Evolutionary conservation across 2,797 vertebrate genomes (phyloP), one percentile per base, ranked within the genome.

Genomic region (Ambastaia sidthimunki): DNA sequence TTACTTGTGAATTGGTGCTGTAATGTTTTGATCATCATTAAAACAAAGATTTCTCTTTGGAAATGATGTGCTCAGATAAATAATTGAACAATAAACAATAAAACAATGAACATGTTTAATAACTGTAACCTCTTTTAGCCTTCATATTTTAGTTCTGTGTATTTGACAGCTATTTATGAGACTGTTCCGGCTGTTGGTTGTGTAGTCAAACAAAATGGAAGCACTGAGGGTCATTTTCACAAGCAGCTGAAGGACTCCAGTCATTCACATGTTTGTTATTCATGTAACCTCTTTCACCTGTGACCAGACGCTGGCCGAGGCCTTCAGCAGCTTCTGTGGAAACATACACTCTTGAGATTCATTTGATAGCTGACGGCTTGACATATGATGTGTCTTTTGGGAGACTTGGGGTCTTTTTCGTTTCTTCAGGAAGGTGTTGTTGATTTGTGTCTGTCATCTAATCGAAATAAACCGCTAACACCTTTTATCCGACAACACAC

Each of bases 391-490:
- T 60, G 41, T 48, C 4, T 78, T 78, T 78, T 21, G 18, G 9
- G 28, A 70, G 12, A 41, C n/a, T 62, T 9, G 13, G 9, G 4
- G 1, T n/a, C 18, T 81, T 76, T 66, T 65, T 63, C 11, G 62
- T 71, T 76, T 11, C 25, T 48, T 54, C n/a, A 23, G 19, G 47
- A 71, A 25, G 65, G 60, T 60, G 80, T 10, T 15, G 48, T 78
- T 60, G 44, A 69, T 62, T 70, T 70, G 44, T 74, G 76, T 5
- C 48, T 23, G 13, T 25, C 21, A 60, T 78, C 59, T 78, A 69
- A 78, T 75, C 25, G 67, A 84, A 82, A 78, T 52, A 63, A 75
- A 71, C 50, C 25, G 74, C 66, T 47, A 78, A 78, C 72, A 44
- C 21, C 73, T 63, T 81, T 44, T 62, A 69, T 78, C 12, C 23